These are phyloP conservation scores for Sinotaia quadrata DNA, from an alignment of 2,888 invertebrate genomes.

Conservation along the genomic window DNA sequence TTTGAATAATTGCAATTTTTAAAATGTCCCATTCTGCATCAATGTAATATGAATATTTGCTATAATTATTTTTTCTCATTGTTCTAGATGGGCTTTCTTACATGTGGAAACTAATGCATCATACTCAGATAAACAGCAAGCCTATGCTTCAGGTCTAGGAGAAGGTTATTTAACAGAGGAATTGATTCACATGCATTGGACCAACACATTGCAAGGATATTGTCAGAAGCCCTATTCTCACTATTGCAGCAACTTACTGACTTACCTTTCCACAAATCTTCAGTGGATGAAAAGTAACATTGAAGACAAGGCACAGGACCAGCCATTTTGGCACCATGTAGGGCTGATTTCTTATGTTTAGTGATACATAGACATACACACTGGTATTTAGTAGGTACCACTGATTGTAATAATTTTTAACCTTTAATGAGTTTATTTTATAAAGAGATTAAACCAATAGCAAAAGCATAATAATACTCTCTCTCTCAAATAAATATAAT, in stretches of 20 bases:
- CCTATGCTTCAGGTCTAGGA: conserved; percentile 87
- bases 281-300: conserved; percentile 79
- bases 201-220: conserved; percentile 80
- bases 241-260: conserved; percentile 79
- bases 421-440: too few species aligned
- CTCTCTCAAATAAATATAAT: too few species aligned
- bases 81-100: conserved; percentile 32
- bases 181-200: conserved; percentile 84
- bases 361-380: too few species aligned
- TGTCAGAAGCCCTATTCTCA: conserved; percentile 73
- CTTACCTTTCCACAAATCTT: conserved; percentile 79
- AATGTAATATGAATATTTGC: neutral
- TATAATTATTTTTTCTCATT: neutral
- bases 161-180: conserved; percentile 85
- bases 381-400: too few species aligned
- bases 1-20: neutral
- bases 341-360: conserved; percentile 1
- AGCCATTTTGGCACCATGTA: conserved; percentile 90
- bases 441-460: too few species aligned
- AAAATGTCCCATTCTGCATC: neutral
- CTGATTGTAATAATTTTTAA: too few species aligned
- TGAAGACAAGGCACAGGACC: conserved; percentile 64
- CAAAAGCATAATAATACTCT: too few species aligned
- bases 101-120: conserved; percentile 16
- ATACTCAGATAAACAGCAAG: conserved; percentile 77